Percentiles rank a stretch among this genome's conserved stretches.
phyloP scores from a whole-genome alignment of 2,888 invertebrate genomes.

The Catotricha subobsoleta region DNA sequence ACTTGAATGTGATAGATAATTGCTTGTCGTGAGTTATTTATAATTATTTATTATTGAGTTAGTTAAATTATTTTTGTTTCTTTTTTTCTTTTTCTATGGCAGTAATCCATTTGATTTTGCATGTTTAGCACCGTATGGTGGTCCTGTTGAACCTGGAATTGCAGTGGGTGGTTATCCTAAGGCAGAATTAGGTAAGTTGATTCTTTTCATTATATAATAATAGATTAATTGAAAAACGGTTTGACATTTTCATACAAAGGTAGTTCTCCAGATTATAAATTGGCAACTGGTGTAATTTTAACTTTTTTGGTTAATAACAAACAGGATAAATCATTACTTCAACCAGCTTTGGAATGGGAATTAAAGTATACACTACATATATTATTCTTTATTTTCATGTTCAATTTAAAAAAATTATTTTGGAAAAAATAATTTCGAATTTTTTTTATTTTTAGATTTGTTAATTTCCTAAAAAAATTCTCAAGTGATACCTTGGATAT shows the following conservation, averaged over 20 bases:
- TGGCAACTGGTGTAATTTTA: conserved; percentile 49
- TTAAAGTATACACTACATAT: conserved; percentile 26
- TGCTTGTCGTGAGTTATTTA: conserved; percentile 15
- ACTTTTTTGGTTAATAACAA: conserved; percentile 64
- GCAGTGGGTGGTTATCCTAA: conserved; percentile 63
- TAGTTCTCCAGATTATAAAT: conserved; percentile 20
- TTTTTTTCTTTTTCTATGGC: conserved; percentile 12
- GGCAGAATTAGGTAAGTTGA: conserved; percentile 26
- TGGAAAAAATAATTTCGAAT: conserved; percentile 5
- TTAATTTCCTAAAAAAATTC: conserved; percentile 46
- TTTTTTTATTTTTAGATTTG: conserved; percentile 30
- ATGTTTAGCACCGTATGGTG: conserved; percentile 74
- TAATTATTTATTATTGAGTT: conserved; percentile 19
- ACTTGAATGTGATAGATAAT: conserved; percentile 22
- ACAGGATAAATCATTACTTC: conserved; percentile 36
- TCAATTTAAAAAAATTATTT: neutral
- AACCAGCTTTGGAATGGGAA: conserved; percentile 58
- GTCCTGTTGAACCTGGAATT: conserved; percentile 69
- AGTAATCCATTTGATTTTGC: conserved; percentile 38
- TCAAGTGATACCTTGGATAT: conserved; percentile 39
- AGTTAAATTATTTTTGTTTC: conserved; percentile 16
- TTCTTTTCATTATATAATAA: too few relatives aligned
- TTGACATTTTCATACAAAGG: too few relatives aligned
- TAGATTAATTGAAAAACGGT: too few relatives aligned
- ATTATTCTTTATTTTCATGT: neutral